Conservation (phyloP, 2,113 vertebrate species). For the Dicentrarchus labrax region DNA sequence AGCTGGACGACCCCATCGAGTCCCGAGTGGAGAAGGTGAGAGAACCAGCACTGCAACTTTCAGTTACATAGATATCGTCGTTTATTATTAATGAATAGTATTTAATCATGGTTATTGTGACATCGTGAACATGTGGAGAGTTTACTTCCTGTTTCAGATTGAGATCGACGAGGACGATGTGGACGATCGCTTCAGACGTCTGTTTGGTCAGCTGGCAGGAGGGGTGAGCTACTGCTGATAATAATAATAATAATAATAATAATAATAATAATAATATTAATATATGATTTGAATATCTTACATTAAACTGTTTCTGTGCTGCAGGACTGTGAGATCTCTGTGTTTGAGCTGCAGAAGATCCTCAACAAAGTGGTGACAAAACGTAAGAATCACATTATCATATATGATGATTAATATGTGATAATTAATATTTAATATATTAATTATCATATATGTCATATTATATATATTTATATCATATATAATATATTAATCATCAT, state of each 20-base stretch:
- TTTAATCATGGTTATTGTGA: too few relatives aligned
- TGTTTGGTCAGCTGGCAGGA: conserved; percentile 76
- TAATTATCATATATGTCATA: too few relatives aligned
- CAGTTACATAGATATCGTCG: too few relatives aligned
- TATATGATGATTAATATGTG: too few relatives aligned
- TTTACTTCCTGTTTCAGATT: conserved; percentile 50
- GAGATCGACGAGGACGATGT: conserved; percentile 65
- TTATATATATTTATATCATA: too few relatives aligned
- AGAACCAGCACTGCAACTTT: too few relatives aligned
- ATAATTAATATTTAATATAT: too few relatives aligned
- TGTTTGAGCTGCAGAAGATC: conserved; percentile 74
- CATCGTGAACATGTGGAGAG: background rate
- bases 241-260: background rate
- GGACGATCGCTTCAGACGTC: conserved; percentile 62
- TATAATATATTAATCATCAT: too few relatives aligned
- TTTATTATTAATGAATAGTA: too few relatives aligned
- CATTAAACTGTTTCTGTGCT: background rate
- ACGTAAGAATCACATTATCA: conserved; percentile 51
- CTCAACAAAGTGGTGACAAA: conserved; percentile 77
- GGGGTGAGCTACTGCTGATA: conserved; percentile 47
- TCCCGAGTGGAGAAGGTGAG: conserved; percentile 84
- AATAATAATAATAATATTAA: background rate
- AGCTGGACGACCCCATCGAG: conserved; percentile 81
- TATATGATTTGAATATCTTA: too few relatives aligned
- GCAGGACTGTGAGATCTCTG: conserved; percentile 76